Conservation (phyloP, 2,113 vertebrate species). For the Nipponia nippon region DNA sequence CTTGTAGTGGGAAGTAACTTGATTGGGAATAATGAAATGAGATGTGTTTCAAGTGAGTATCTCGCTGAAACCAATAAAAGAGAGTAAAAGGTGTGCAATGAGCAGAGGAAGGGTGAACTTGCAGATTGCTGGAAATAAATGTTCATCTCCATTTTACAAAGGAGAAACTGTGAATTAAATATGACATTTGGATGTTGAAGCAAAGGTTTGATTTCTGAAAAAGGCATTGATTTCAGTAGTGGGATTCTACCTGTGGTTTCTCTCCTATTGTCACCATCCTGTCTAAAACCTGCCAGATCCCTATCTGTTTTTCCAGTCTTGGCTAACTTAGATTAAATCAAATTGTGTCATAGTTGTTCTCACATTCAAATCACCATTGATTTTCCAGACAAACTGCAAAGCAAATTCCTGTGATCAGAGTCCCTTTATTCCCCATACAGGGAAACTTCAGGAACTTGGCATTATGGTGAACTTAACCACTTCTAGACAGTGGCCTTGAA, state of each 20-base stretch:
- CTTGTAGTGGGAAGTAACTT: neutral
- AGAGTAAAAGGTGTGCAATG: neutral
- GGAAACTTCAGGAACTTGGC: neutral
- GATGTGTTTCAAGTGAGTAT: neutral
- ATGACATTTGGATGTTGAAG: neutral
- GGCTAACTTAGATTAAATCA: neutral
- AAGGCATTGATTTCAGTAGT: neutral
- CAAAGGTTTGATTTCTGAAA: neutral
- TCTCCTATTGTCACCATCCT: neutral
- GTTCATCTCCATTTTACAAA: neutral
- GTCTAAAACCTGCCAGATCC: neutral
- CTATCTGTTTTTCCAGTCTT: neutral
- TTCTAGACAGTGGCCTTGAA: neutral
- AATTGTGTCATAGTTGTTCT: neutral
- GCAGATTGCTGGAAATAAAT: neutral
- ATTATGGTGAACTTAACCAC: neutral
- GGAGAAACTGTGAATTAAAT: neutral
- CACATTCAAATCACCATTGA: neutral
- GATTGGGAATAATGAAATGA: neutral
- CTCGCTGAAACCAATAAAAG: neutral
- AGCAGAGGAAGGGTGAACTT: neutral
- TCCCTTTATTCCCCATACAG: neutral
- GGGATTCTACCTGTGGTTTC: neutral
- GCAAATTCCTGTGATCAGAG: neutral
- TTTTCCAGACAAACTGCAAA: neutral